Percentiles rank a stretch among this genome's conserved stretches.
phyloP scores from a whole-genome alignment of 2,113 vertebrate species.

The Marcusenius ussheri region DNA sequence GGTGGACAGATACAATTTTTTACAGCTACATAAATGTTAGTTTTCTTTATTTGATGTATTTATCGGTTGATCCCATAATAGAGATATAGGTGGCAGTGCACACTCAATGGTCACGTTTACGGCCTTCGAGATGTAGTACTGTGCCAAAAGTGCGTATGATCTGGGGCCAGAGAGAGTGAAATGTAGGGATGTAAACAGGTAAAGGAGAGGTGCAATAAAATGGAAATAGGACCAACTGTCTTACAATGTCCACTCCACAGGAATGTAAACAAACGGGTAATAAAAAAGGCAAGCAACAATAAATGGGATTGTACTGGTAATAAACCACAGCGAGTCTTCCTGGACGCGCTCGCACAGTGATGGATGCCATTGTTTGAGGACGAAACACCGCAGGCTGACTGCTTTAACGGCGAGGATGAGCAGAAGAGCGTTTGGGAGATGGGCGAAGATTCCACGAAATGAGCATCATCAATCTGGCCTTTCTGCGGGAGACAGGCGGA shows the following conservation, averaged over 20 bases:
- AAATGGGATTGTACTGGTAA: background rate
- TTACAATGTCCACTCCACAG: background rate
- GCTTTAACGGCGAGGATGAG: background rate
- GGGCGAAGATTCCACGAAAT: conserved; percentile 20
- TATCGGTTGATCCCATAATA: background rate
- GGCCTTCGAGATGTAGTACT: background rate
- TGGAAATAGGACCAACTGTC: background rate
- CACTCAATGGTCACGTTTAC: background rate
- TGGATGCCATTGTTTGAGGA: conserved; percentile 9
- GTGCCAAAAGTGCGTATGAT: background rate
- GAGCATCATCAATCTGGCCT: conserved; percentile 24
- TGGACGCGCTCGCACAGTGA: background rate
- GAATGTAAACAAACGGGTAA: conserved; percentile 2
- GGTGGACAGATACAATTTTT: background rate
- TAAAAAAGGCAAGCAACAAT: conserved; percentile 4
- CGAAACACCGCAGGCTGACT: background rate
- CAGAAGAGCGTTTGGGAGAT: background rate
- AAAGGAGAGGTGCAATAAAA: background rate
- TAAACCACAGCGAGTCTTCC: background rate
- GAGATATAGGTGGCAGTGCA: background rate
- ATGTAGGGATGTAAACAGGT: conserved; percentile 1
- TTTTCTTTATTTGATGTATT: conserved; percentile 20
- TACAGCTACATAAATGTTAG: background rate
- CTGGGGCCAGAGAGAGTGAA: background rate
- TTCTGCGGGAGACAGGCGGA: background rate